Base-by-base conservation (phyloP, 2,113 vertebrate genomes). In the Embiotoca jacksoni region DNA sequence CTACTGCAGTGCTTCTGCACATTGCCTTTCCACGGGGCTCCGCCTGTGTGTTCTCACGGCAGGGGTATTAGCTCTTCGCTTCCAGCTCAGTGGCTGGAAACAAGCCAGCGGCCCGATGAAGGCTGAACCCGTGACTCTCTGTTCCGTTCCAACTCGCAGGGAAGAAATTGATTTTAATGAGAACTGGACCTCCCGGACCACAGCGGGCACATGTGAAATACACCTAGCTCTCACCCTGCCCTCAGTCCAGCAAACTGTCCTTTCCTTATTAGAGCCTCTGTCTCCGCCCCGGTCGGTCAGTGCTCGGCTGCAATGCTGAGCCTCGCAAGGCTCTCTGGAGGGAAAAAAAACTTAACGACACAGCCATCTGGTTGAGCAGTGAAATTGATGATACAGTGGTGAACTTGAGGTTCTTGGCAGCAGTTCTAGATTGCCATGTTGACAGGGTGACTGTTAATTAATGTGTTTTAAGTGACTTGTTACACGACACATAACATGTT, bases 111-210 rank as follows among this genome's bases (percentile, higher is more conserved):
- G 62, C 63, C 83, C 9, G 1, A 60, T 2, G 1, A 80, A 63
- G 72, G 68, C 77, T 54, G 64, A 76, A 64, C 80, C 72, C 59
- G n/a, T 39, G 23, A 72, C 80, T 73, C 61, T 37, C 39, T 23
- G 64, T 75, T 70, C 77, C 59, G 63, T 68, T 81, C 35, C 63
- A 35, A 52, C 73, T 68, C 7, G 0, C 66, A 55, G 64, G 44
- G 64, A 61, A 71, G 76, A 75, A 87, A 89, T 75, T 58, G 72
- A 89, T 81, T 88, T 87, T 88, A 86, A 90, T 81, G 68, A 89
- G 79, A 70, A 23, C 6, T 63, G 74, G 88, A 72, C 60, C 67
- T 82, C 33, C 55, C 35, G 57, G 54, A 80, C 56, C 23, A 31
- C 59, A 47, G 33, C 0, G 36, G 54, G 37, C 36, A 47, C 5